Percentiles rank a stretch among this genome's conserved stretches.
phyloP scores from a whole-genome alignment of 2,113 vertebrate species.

The Macquaria ambigua region DNA sequence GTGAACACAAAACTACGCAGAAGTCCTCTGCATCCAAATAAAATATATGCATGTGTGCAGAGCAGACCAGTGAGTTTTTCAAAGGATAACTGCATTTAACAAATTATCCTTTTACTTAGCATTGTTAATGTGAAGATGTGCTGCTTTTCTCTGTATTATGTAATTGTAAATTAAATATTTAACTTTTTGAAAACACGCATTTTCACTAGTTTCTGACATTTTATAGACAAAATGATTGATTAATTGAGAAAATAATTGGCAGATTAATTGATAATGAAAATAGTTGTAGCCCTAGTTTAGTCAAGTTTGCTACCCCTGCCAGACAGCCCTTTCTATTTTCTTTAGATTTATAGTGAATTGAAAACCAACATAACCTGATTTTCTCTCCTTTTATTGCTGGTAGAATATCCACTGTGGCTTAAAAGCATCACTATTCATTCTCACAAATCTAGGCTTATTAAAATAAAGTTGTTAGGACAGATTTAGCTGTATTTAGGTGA shows the following conservation, averaged over 20 bases:
- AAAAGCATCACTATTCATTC: neutral
- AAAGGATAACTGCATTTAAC: neutral
- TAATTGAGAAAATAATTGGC: neutral
- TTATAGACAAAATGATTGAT: neutral
- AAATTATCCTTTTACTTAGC: neutral
- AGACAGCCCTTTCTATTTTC: neutral
- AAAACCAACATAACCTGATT: constrained; percentile 3
- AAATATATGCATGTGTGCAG: neutral
- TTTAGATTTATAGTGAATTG: neutral
- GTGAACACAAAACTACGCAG: neutral
- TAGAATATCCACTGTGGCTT: neutral
- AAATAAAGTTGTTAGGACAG: neutral
- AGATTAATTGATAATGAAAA: neutral
- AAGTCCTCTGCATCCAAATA: neutral
- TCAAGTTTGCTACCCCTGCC: neutral
- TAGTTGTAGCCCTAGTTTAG: neutral
- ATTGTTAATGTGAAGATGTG: neutral
- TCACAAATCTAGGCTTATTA: neutral
- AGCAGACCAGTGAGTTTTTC: neutral
- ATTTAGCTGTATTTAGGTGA: neutral
- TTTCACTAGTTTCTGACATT: neutral
- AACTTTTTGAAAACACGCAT: neutral
- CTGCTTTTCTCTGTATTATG: neutral
- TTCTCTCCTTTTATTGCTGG: neutral
- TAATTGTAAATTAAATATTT: neutral